These are phyloP conservation scores for Coregonus suidteri DNA, from an alignment of 2,797 vertebrate species.

Conservation along the genomic window DNA sequence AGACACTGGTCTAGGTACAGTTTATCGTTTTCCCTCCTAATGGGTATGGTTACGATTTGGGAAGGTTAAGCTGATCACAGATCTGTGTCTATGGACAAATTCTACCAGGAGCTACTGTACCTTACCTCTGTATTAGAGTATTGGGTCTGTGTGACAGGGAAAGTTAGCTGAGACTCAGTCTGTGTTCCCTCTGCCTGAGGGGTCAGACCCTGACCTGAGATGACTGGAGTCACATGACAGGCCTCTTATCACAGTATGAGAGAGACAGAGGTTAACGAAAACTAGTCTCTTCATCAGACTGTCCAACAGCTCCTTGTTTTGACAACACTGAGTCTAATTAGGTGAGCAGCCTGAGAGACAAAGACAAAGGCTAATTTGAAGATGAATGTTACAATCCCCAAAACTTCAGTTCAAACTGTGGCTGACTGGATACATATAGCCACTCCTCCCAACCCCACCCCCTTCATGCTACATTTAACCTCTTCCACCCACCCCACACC, in stretches of 20 bases:
- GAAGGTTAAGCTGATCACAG: too few relatives aligned
- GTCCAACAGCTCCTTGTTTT: background rate
- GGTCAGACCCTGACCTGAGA: slow-evolving; percentile 3
- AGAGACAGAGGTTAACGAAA: background rate
- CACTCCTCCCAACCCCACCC: background rate
- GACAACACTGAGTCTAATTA: background rate
- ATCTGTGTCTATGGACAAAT: too few relatives aligned
- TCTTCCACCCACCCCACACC: background rate
- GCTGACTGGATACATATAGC: background rate
- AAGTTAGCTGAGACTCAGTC: background rate
- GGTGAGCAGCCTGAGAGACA: background rate
- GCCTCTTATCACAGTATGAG: background rate
- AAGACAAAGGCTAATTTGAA: background rate
- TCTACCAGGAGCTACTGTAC: background rate
- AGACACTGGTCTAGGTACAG: too few relatives aligned
- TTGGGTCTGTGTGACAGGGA: slow-evolving; percentile 16
- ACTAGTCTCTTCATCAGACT: background rate
- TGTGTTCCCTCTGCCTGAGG: background rate
- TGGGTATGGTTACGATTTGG: too few relatives aligned
- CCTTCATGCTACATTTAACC: background rate
- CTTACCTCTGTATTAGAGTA: background rate
- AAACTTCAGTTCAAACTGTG: background rate
- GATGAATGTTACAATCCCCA: background rate
- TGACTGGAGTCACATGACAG: slow-evolving; percentile 11
- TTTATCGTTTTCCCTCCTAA: too few relatives aligned